A percentile compares a stretch with the other conserved stretches of the same genome.
phyloP scores from a whole-genome alignment of 2,113 vertebrate species.

The Bostrychus sinensis region DNA sequence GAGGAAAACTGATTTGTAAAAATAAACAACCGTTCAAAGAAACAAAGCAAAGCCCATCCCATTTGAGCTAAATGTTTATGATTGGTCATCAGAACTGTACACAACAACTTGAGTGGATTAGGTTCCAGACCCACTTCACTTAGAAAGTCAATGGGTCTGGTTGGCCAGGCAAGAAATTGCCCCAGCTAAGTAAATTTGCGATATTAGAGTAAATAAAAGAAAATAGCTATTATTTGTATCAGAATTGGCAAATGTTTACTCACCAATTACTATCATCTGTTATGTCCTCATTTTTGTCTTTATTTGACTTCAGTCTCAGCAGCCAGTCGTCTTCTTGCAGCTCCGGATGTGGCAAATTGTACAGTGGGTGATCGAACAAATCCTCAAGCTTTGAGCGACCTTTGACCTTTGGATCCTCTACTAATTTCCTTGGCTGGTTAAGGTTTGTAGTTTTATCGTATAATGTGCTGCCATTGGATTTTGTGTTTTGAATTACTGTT shows the following conservation, averaged over 20 bases:
- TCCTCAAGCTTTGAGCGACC: constrained; percentile 68
- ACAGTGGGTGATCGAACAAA: constrained; percentile 83
- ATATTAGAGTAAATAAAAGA: too few species aligned
- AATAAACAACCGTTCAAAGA: too few species aligned
- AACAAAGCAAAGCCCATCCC: too few species aligned
- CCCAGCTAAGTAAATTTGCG: too few species aligned
- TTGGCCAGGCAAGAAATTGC: too few species aligned
- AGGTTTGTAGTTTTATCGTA: not conserved
- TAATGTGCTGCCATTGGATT: not conserved
- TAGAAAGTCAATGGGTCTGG: too few species aligned
- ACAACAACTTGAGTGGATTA: too few species aligned
- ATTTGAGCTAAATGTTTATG: too few species aligned
- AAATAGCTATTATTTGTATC: too few species aligned
- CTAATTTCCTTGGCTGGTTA: not conserved
- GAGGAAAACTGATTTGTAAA: too few species aligned
- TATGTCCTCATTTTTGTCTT: constrained; percentile 25
- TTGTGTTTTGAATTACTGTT: constrained; percentile 25
- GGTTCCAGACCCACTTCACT: too few species aligned
- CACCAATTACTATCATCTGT: constrained; percentile 67
- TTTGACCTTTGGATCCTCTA: not conserved
- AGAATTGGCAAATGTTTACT: constrained; percentile 16
- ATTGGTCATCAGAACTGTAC: too few species aligned
- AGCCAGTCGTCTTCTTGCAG: constrained; percentile 81
- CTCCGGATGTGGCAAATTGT: constrained; percentile 74
- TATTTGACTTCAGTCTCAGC: constrained; percentile 73